Evolutionary conservation across 2,888 invertebrate species (phyloP).

Genomic region (Gandaritis pyraliata): DNA sequence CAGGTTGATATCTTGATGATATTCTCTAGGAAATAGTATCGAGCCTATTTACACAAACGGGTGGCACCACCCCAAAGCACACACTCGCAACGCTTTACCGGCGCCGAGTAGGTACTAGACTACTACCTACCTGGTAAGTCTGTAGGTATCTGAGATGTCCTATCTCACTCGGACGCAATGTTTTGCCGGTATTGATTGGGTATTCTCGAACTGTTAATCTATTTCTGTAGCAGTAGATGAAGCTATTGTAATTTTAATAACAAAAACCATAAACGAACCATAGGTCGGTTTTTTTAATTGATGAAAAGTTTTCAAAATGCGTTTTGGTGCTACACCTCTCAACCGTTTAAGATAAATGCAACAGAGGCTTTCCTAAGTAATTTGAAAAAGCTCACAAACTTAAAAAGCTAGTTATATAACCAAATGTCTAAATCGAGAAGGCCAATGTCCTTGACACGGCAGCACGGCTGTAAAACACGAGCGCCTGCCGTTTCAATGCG

Average conservation of each 20-base stretch:
- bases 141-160: constrained; percentile 22
- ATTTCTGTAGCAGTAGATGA: neutral
- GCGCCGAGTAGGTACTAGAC: neutral
- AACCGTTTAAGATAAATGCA: constrained; percentile 24
- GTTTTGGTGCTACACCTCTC: constrained; percentile 7
- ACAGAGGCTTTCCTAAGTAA: constrained; percentile 20
- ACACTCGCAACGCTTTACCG: constrained; percentile 7
- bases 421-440: constrained; percentile 51
- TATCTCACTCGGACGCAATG: constrained; percentile 23
- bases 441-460: constrained; percentile 64
- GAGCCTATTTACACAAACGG: constrained; percentile 5
- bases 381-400: constrained; percentile 14
- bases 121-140: neutral
- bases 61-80: constrained; percentile 9
- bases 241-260: too few relatives aligned
- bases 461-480: constrained; percentile 43
- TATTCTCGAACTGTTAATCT: neutral
- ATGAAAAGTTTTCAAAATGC: neutral
- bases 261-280: too few relatives aligned
- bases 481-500: constrained; percentile 57
- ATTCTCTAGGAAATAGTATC: neutral
- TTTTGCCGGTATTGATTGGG: constrained; percentile 24
- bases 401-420: constrained; percentile 52
- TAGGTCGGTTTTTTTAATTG: too few relatives aligned
- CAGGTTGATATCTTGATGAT: too few relatives aligned